A percentile compares a stretch with the other conserved stretches of the same genome.
Conservation (phyloP, 2,888 invertebrate genomes). For the Sminthurinus aureus region DNA sequence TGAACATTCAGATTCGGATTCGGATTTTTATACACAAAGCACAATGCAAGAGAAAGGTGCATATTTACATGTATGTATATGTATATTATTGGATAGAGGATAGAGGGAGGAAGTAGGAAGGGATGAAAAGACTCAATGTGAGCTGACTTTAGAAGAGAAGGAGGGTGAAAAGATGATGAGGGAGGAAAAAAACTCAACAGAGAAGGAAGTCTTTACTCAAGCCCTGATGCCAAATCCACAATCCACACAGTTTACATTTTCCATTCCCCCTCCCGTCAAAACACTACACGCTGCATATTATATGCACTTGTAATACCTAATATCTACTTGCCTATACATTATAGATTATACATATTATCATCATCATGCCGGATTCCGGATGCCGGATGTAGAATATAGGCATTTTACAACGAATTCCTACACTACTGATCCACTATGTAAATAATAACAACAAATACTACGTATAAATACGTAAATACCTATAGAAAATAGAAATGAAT, state of each 20-base stretch:
- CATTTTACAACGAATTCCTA: no score
- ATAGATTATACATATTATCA: no score
- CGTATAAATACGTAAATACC: no score
- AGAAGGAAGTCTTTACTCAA: conserved; percentile 22
- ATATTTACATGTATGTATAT: no score
- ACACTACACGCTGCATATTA: not conserved
- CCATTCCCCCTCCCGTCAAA: not conserved
- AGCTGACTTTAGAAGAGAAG: conserved; percentile 1
- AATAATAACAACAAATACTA: no score
- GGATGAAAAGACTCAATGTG: conserved; percentile 13
- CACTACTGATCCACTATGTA: no score
- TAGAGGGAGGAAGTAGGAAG: not conserved
- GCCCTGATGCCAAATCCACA: conserved; percentile 31
- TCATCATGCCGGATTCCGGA: not conserved
- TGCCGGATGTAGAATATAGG: no score
- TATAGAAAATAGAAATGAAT: no score
- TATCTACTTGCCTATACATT: not conserved
- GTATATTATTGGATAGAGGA: not conserved
- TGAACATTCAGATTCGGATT: no score
- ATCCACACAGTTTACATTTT: not conserved
- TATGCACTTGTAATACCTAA: not conserved
- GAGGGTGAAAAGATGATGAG: conserved; percentile 26
- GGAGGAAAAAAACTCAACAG: conserved; percentile 35
- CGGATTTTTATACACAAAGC: not conserved
- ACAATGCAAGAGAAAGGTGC: not conserved